Evolutionary conservation across 2,797 vertebrate species (phyloP).

Genomic region (Sebastes alutus): DNA sequence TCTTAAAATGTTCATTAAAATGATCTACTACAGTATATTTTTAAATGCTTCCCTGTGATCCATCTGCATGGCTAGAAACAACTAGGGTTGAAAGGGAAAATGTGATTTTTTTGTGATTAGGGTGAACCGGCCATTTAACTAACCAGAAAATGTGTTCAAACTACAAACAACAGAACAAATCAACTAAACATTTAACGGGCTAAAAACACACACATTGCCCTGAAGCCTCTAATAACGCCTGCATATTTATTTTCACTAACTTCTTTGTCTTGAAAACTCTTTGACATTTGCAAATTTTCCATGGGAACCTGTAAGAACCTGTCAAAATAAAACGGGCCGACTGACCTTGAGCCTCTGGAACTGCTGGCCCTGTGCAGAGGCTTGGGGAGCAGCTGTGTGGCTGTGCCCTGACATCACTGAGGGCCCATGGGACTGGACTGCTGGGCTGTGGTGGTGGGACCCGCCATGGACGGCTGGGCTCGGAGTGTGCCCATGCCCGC

Average conservation of each 20-base stretch:
- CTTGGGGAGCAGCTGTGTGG: slow-evolving; percentile 87
- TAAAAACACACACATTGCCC: background rate
- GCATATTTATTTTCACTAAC: background rate
- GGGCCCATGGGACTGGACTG: slow-evolving; percentile 90
- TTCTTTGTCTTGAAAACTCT: background rate
- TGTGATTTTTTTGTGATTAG: too few relatives aligned
- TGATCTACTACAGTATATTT: background rate
- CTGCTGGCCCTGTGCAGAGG: slow-evolving; percentile 94
- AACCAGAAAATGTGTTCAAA: background rate
- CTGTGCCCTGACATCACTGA: slow-evolving; percentile 89
- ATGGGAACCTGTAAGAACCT: background rate
- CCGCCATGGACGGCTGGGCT: slow-evolving; percentile 89
- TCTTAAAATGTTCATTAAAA: background rate
- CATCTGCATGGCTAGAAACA: background rate
- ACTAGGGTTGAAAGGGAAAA: background rate
- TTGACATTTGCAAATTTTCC: background rate
- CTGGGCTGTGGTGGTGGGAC: slow-evolving; percentile 89
- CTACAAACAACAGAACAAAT: background rate
- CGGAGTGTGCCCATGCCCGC: slow-evolving; percentile 88
- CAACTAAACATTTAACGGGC: background rate
- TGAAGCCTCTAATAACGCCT: background rate
- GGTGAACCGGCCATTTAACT: background rate
- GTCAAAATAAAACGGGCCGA: background rate
- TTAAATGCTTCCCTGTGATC: background rate
- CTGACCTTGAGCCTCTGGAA: slow-evolving; percentile 97